These are phyloP conservation scores for Acrocephalus arundinaceus DNA, from an alignment of 2,113 vertebrate species.

Conservation along the genomic window DNA sequence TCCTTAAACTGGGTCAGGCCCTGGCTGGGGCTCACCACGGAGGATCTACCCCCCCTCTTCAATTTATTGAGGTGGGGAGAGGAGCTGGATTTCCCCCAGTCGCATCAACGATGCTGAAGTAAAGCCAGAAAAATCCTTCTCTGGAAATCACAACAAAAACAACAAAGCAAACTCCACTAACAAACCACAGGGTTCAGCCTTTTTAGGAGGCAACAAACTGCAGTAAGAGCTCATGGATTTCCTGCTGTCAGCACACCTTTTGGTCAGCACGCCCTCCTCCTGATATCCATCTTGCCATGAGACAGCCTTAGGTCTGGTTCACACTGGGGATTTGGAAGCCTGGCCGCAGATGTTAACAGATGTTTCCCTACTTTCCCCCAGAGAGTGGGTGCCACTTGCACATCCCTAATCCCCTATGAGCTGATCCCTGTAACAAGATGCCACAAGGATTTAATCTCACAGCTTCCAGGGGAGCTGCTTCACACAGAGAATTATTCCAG, in stretches of 20 bases:
- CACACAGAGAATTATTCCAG: not conserved
- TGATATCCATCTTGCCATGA: not conserved
- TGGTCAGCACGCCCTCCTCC: not conserved
- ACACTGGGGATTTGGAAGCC: not conserved
- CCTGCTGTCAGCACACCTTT: not conserved
- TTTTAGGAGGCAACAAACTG: not conserved
- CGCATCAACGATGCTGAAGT: not conserved
- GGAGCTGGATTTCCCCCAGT: not conserved
- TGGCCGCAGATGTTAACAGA: not conserved
- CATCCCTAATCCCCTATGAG: not conserved
- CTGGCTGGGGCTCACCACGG: not conserved
- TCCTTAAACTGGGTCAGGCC: not conserved
- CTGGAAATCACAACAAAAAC: not conserved
- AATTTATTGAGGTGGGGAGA: not conserved
- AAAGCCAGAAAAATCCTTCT: not conserved
- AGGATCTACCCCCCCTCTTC: not conserved
- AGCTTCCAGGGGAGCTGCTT: not conserved
- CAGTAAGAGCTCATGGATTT: not conserved
- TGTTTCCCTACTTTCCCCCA: not conserved
- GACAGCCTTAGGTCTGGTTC: not conserved
- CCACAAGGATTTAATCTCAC: slow-evolving; percentile 4
- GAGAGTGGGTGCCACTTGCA: not conserved
- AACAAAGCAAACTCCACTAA: not conserved
- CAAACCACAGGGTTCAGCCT: not conserved
- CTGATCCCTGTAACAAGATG: not conserved